Conservation (phyloP, 1,140 invertebrate species). For the Xylocopa sonorina region DNA sequence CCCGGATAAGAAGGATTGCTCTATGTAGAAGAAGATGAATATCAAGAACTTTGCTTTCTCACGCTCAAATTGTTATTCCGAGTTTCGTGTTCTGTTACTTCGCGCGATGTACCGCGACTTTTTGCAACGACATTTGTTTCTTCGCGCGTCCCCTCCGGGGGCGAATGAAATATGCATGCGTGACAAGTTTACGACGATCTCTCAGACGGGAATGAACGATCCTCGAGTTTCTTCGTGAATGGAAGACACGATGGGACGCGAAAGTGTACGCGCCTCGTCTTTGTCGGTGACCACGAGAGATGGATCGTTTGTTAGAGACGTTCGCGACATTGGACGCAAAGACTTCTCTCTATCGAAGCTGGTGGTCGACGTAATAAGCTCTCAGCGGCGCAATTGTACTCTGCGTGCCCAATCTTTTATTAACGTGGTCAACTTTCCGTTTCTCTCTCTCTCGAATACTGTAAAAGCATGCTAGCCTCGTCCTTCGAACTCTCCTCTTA, state of each 20-base stretch:
- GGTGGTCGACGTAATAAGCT: slow-evolving; percentile 30
- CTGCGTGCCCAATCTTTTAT: slow-evolving; percentile 30
- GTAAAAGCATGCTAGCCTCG: neutral
- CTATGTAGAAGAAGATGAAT: neutral
- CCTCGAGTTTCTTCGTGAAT: neutral
- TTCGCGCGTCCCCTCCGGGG: neutral
- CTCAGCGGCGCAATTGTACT: slow-evolving; percentile 25
- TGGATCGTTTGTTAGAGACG: slow-evolving; percentile 5
- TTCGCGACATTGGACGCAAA: neutral
- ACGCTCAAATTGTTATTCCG: neutral
- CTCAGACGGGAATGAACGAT: neutral
- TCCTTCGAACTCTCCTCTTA: too few relatives aligned
- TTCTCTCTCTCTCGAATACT: neutral
- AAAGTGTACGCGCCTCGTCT: neutral
- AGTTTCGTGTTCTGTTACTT: fast-evolving
- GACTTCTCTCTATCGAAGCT: slow-evolving; percentile 2
- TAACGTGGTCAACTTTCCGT: slow-evolving; percentile 27
- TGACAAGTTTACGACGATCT: neutral
- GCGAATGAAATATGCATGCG: neutral
- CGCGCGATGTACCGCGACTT: neutral
- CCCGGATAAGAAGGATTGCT: neutral
- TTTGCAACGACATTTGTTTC: neutral
- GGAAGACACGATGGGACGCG: neutral
- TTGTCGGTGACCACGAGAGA: neutral
- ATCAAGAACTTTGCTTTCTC: neutral